Evolutionary conservation across 2,888 invertebrate genomes (phyloP), one percentile per base, ranked within the genome.

Genomic region (Boloria selene): DNA sequence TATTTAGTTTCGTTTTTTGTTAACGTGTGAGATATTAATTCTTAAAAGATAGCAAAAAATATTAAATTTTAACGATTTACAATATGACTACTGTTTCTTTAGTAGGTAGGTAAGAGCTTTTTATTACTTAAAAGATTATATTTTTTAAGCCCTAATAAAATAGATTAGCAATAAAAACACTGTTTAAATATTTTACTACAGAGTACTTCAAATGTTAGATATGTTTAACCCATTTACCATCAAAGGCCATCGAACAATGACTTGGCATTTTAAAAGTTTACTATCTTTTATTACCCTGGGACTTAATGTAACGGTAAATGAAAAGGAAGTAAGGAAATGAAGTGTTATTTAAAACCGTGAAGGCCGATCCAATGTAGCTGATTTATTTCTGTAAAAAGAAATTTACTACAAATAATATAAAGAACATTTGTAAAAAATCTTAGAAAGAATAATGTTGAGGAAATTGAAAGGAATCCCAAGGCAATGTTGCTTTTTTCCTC

Each of bases 391-490:
- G 31, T 38, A 38, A 45, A 56, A 45, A n/a, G 22, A 16, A n/a
- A 26, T 16, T 45, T 56, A 45, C 22, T 45, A n/a, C 13, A 18
- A 3, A 38, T 38, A n/a, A 18, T 10, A 51, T 59, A 64, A 52
- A 45, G 13, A 45, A 6, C 13, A 52, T 18, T 59, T 47, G 53
- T 14, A n/a, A 38, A 31, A 38, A 31, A 22, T 22, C 47, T 17
- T 2, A 18, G 44, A 51, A 50, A 56, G 17, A 42, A 50, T 14
- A 59, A 26, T 26, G 22, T 58, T 56, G 63, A 60, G 63, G 69
- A 69, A 69, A 66, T 61, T 47, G 45, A 66, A 60, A 26, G 51
- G 55, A 60, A 52, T 68, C 53, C 31, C 64, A 65, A 65, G 60
- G 42, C 59, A 51, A 60, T 60, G 45, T 55, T 56, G 31, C 63